Evolutionary conservation across 2,888 invertebrate genomes (phyloP).

Genomic region (Bhutanitis thaidina): DNA sequence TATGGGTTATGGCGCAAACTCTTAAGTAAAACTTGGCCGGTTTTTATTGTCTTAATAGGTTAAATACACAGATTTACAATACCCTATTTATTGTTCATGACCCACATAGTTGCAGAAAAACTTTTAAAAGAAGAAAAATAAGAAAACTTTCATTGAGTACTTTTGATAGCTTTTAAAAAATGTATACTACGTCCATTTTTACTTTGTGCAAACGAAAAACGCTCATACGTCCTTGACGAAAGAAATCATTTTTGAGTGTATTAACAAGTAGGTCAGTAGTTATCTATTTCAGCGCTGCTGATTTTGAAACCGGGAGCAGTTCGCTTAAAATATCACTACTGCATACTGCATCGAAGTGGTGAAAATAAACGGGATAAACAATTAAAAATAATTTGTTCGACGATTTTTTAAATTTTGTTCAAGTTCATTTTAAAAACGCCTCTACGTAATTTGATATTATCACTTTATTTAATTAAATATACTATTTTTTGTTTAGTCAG

Average conservation of each 20-base stretch:
- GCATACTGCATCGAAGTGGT: slow-evolving; percentile 59
- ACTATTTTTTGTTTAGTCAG: too few species aligned
- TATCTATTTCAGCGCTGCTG: slow-evolving; percentile 63
- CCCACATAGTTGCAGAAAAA: neutral
- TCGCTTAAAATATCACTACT: slow-evolving; percentile 62
- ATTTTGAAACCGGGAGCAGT: slow-evolving; percentile 56
- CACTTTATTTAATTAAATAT: too few species aligned
- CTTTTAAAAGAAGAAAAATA: neutral
- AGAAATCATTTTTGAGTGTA: slow-evolving; percentile 36
- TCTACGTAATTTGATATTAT: too few species aligned
- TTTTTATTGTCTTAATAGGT: too few species aligned
- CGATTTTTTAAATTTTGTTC: too few species aligned
- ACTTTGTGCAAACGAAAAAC: neutral
- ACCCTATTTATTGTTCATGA: too few species aligned
- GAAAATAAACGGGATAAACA: slow-evolving; percentile 35
- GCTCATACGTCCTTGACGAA: slow-evolving; percentile 22
- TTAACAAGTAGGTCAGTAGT: slow-evolving; percentile 62
- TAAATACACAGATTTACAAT: too few species aligned
- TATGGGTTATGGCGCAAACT: too few species aligned
- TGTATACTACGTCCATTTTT: neutral
- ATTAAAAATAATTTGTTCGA: slow-evolving; percentile 25
- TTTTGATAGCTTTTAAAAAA: slow-evolving; percentile 19
- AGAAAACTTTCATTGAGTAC: slow-evolving; percentile 13
- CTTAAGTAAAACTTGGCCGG: too few species aligned
- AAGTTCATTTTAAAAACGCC: too few species aligned